Base-by-base conservation (phyloP, 2,888 invertebrate species). In the Syrista parreyssii region DNA sequence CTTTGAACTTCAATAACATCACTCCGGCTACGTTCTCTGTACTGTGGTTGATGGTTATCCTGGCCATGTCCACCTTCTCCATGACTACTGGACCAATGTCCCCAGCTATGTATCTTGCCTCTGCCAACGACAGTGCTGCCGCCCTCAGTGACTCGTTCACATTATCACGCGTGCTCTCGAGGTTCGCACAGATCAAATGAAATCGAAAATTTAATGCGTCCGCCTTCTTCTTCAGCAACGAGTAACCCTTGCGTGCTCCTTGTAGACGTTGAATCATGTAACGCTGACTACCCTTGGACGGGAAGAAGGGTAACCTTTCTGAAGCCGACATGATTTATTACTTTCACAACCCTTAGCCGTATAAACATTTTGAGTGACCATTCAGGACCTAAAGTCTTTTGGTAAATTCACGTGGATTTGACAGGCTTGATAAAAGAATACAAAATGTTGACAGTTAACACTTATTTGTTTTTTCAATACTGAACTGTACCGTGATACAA, bases 11-110 rank as follows among this genome's bases (percentile, higher is more conserved):
- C 1, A 23, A 40, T 12, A 77, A 69, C 12, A 4, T 77, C 35
- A 75, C 36, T 68, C 77, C 77, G 36, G 75, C 77, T n/a, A 77
- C n/a, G 40, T 68, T 75, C 23, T 55, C 55, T 23, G 9, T 55
- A 55, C 23, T 35, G 31, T 74, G 73, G 11, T 75, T n/a, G n/a
- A 77, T 35, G 34, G 4, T 75, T 12, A 35, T 74, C 11, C 34
- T 34, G 55, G 74, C 74, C 23, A 69, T n/a, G 35, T 68, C 31
- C 31, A 31, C 75, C 12, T n/a, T 75, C 69, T 75, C 74, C 11
- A 77, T 68, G 9, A 77, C 69, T 30, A 75, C 30, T 4, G 74
- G 68, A 32, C n/a, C 34, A 55, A 77, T 68, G 11, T 77, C 77
- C 30, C 77, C 77, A 4, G 77, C 73, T 6, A 77, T 69, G 30